Evolutionary conservation across 2,888 invertebrate genomes (phyloP), one percentile per base, ranked within the genome.

Genomic region (Patella ulyssiponensis): DNA sequence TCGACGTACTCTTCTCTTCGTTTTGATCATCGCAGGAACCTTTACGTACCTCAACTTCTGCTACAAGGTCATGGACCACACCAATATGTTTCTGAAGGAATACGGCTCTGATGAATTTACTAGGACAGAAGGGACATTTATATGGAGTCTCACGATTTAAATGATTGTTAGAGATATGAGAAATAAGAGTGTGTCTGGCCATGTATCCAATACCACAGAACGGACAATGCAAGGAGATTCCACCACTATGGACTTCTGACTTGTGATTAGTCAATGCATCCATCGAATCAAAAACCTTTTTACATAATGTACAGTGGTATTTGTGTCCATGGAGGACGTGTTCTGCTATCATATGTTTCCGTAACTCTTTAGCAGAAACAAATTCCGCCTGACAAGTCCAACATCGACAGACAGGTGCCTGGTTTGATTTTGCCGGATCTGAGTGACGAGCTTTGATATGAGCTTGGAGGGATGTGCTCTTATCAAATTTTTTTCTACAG

Each of bases 41-140:
- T 20, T 64, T 64, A 64, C 64, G 64, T 23, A 64, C 64, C 23
- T 64, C 64, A 23, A 64, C 64, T 23, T 64, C 64, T 12, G 64
- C 64, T 3, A 64, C 64, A 64, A 64, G 64, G 23, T 64, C 64
- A 14, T 64, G 64, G 23, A 64, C 64, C 23, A 64, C 64, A 64
- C 64, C 64, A 64, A 64, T 64, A 64, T 64, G 64, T 23, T 64
- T 64, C 23, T 64, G 64, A 14, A 64, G 64, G 64, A 64, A 64
- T 11, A 64, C 64, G 11, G 64, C 64, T 64, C 64, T 23, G 7
- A 64, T 23, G 23, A 64, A 64, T 20, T 64, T 64, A 14, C 64
- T 64, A 11, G 64, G 64, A 14, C 64, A 64, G 64, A 64, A 64
- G 23, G 64, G 64, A 64, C 64, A 64, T 64, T 64, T 64, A 23